A percentile compares a stretch with the other conserved stretches of the same genome.
These are phyloP conservation scores for Crambe crambe DNA, from an alignment of 37 sponge, comb jelly and placozoan genomes.

Conservation along the genomic window DNA sequence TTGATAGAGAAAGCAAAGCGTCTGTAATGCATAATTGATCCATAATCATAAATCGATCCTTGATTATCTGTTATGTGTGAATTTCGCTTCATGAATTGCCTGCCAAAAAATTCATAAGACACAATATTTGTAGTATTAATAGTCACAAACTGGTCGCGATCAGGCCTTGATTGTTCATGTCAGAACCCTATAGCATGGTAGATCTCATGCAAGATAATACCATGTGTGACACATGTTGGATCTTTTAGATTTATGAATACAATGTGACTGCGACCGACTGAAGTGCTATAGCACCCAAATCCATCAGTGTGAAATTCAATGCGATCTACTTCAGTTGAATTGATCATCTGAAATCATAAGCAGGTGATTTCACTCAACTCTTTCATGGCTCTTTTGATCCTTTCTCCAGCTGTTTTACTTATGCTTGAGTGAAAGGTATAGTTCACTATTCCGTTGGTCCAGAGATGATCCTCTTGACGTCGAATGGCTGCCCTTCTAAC, in stretches of 20 bases:
- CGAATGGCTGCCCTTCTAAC: not conserved
- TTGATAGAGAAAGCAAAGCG: not conserved
- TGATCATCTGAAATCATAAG: not conserved
- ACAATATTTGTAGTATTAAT: not conserved
- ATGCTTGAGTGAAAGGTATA: not conserved
- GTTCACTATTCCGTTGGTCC: not conserved
- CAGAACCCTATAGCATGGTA: not conserved
- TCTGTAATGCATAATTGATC: not conserved
- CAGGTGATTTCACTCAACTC: not conserved
- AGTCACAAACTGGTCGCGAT: not conserved
- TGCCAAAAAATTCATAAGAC: too few species aligned
- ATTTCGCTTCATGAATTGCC: not conserved
- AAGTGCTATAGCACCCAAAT: not conserved
- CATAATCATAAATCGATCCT: not conserved
- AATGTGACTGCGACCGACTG: not conserved
- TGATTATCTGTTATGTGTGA: not conserved
- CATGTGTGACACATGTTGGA: not conserved
- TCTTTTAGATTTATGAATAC: not conserved
- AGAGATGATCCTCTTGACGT: not conserved
- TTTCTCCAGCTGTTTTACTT: not conserved
- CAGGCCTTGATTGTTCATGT: not conserved
- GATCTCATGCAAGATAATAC: not conserved
- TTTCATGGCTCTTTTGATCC: not conserved
- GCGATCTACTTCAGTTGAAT: not conserved
- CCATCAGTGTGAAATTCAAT: not conserved